Conservation (phyloP, 2,113 vertebrate species). For the Phrynosoma blainvillii region DNA sequence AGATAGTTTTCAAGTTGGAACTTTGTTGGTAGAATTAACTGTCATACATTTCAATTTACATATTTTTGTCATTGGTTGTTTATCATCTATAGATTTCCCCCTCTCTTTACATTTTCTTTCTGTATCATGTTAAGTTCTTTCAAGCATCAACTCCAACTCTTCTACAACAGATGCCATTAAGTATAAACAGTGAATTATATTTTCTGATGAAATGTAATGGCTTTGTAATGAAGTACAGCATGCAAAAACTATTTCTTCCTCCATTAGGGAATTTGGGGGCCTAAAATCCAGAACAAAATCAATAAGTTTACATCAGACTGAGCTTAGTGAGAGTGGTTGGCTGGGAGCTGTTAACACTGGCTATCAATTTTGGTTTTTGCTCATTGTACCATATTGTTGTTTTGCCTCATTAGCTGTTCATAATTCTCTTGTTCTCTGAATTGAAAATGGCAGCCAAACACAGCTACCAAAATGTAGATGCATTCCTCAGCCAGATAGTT, state of each 20-base stretch:
- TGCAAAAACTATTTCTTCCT: conserved; percentile 30
- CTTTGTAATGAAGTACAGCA: conserved; percentile 43
- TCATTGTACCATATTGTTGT: background rate
- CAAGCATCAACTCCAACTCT: background rate
- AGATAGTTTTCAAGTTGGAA: background rate
- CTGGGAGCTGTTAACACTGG: background rate
- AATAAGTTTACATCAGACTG: background rate
- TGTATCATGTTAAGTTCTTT: conserved; percentile 33
- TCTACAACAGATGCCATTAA: conserved; percentile 31
- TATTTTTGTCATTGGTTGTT: background rate
- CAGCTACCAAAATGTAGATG: background rate
- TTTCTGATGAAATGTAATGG: conserved; percentile 48
- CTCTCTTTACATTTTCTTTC: background rate
- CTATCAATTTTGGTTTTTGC: background rate
- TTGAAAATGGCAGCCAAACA: background rate
- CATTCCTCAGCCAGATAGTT: background rate
- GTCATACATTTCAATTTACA: background rate
- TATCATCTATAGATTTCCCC: background rate
- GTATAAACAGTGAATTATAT: conserved; percentile 36
- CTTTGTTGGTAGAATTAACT: background rate
- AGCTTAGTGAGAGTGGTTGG: background rate
- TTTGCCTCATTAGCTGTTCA: background rate
- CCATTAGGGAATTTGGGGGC: conserved; percentile 34
- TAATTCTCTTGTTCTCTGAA: background rate
- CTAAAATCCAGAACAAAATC: conserved; percentile 14